These are phyloP conservation scores for Ctenosaura bakeri DNA, from an alignment of 2,797 vertebrate species.

Conservation along the genomic window DNA sequence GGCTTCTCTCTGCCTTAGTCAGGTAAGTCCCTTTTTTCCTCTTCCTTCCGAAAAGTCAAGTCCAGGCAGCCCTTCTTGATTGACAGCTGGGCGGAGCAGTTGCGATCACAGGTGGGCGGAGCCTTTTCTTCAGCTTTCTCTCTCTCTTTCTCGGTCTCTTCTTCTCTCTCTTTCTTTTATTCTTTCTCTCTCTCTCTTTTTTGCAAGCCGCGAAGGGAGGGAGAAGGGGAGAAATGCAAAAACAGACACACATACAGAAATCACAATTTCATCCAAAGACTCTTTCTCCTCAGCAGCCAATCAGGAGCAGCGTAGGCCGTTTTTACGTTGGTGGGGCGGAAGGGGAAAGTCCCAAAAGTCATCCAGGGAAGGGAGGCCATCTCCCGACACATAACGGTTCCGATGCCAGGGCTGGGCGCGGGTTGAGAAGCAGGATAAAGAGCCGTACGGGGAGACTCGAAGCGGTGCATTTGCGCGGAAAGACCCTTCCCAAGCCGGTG, in stretches of 20 bases:
- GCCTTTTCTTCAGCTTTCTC: slow-evolving; percentile 73
- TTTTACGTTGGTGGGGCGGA: neutral
- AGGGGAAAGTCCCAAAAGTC: neutral
- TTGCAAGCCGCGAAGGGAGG: slow-evolving; percentile 59
- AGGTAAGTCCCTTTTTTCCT: slow-evolving; percentile 85
- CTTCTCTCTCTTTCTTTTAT: neutral
- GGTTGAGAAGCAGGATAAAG: slow-evolving; percentile 10
- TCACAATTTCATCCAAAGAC: slow-evolving; percentile 60
- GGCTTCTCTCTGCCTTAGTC: slow-evolving; percentile 70
- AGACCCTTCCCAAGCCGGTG: neutral
- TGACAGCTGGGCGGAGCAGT: slow-evolving; percentile 78
- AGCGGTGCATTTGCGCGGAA: slow-evolving; percentile 67
- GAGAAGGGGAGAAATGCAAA: slow-evolving; percentile 5
- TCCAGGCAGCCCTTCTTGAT: slow-evolving; percentile 76
- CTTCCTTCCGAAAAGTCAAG: slow-evolving; percentile 79
- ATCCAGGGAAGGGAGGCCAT: neutral
- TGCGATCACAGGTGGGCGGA: slow-evolving; percentile 81
- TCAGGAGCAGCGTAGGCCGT: slow-evolving; percentile 14
- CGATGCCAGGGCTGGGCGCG: slow-evolving; percentile 23
- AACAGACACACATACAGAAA: neutral
- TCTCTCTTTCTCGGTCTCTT: neutral
- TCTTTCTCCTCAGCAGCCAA: slow-evolving; percentile 75
- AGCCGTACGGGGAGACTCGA: slow-evolving; percentile 46
- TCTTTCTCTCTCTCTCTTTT: neutral
- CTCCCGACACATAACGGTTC: neutral